Evolutionary conservation across 2,888 invertebrate species (phyloP), one percentile per base, ranked within the genome.

Genomic region (Muschampia plurimacula): DNA sequence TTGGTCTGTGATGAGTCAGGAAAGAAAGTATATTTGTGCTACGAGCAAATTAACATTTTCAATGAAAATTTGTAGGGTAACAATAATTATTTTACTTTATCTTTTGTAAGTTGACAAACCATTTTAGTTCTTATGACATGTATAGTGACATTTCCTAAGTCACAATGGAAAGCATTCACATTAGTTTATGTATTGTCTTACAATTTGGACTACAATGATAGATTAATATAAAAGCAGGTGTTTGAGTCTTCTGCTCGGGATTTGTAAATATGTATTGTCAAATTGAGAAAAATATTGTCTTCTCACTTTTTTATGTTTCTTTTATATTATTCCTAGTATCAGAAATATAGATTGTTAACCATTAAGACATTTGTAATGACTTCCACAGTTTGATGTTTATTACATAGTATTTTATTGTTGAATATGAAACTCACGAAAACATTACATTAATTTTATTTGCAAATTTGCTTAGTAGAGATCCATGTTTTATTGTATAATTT

Each of bases 31-130:
- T 90, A 90, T 90, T 86, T 89, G 91, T 90, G 93, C 90, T 93
- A 89, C 91, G 89, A 92, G 93, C 92, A 91, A 92, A 91, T 88
- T 90, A 92, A 89, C 89, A 89, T 91, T 93, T 93, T 88, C 88
- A 89, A 90, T 89, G 88, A 90, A 89, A 82, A 89, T 88, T 90
- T 88, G 87, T 93, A 93, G 92, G 86, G 85, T 89, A 91, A 90
- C 90, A n/a, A n/a, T n/a, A 86, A 85, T 91, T 90, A 90, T 88
- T 88, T 81, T 80, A 81, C 84, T 91, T 91, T 90, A 86, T 86
- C 83, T 88, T 90, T 89, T 87, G 88, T 93, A 93, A 93, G 92
- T 91, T 89, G 90, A 90, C 84, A 86, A 91, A 92, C 90, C 90
- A 89, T 88, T 87, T 91, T 91, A 90, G 89, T 89, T 91, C 82